These are phyloP conservation scores for Ostrea denselamellosa DNA, from an alignment of 1,140 invertebrate genomes.

Conservation along the genomic window DNA sequence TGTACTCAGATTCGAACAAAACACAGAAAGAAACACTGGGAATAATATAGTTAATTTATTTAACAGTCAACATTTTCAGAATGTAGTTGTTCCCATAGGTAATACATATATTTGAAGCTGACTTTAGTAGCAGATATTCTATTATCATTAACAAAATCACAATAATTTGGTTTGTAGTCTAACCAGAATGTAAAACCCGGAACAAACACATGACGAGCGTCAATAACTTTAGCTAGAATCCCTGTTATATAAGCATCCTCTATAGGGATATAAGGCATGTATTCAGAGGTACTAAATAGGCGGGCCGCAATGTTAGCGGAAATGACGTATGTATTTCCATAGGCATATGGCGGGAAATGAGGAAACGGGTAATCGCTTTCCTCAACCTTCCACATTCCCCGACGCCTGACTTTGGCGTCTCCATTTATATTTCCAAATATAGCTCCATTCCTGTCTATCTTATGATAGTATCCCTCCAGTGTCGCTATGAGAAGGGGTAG, in stretches of 20 bases:
- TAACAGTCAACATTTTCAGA: slow-evolving; percentile 2
- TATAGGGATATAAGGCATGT: slow-evolving; percentile 71
- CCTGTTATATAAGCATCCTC: slow-evolving; percentile 80
- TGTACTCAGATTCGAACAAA: too few species aligned
- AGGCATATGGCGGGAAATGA: slow-evolving; percentile 70
- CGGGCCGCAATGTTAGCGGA: slow-evolving; percentile 57
- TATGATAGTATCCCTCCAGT: slow-evolving; percentile 51
- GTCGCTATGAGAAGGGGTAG: slow-evolving; percentile 63
- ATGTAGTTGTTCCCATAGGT: slow-evolving; percentile 56
- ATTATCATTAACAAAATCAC: slow-evolving; percentile 56
- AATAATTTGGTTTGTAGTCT: slow-evolving; percentile 50
- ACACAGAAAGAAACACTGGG: too few species aligned
- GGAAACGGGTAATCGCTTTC: slow-evolving; percentile 65
- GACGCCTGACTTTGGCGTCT: slow-evolving; percentile 60
- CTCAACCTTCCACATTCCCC: slow-evolving; percentile 70
- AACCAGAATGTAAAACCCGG: slow-evolving; percentile 58
- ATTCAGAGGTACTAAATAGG: slow-evolving; percentile 63
- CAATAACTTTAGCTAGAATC: slow-evolving; percentile 69
- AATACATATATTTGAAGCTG: slow-evolving; percentile 51
- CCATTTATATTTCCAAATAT: slow-evolving; percentile 56
- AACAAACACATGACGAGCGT: slow-evolving; percentile 55
- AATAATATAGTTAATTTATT: not conserved
- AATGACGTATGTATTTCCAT: slow-evolving; percentile 73
- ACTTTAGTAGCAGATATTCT: slow-evolving; percentile 57
- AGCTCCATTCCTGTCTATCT: slow-evolving; percentile 49